Evolutionary conservation across 2,888 invertebrate species (phyloP), one percentile per base, ranked within the genome.

Genomic region (Eledona agricola): DNA sequence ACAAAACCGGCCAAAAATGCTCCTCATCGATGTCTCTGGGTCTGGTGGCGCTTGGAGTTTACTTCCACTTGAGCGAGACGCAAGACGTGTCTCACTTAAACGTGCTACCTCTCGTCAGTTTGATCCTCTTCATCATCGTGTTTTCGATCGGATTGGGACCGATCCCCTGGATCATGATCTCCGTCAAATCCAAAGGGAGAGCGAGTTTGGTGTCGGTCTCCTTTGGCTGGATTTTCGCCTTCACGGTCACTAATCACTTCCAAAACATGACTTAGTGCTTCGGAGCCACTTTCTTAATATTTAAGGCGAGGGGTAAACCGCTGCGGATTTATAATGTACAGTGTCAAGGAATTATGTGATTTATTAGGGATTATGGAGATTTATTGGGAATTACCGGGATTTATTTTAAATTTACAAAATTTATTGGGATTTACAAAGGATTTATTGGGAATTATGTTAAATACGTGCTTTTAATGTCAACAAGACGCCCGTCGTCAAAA

Each of bases 61-160:
- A 75, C 53, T 43, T 80, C 60, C 65, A 74, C 53, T 35, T 78
- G 13, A 52, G 62, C 29, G 35, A 35, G 9, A 52, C 57, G 1
- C 46, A 61, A 0, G 65, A 70, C 12, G 25, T 65, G n/a, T 65
- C 64, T 7, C 59, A 65, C 5, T 67, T 59, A 22, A 58, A 57
- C 4, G 60, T 57, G 20, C 31, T 71, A 9, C 72, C 68, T 4
- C 43, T 69, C 17, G 38, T 63, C 9, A 62, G 65, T 28, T 43
- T 72, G 3, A 58, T 66, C 0, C 13, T 62, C 3, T 72, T 60
- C 56, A 58, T 69, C 10, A 40, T 71, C 4, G 60, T 58, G 0
- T 89, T 86, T 64, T 83, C 85, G 0, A 72, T 84, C 12, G 89
- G 89, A 1, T 83, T 82, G 10, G 88, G 88, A 0, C 87, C 88